These are phyloP conservation scores for Spea hammondii DNA, from an alignment of 2,797 vertebrate species.

Conservation along the genomic window DNA sequence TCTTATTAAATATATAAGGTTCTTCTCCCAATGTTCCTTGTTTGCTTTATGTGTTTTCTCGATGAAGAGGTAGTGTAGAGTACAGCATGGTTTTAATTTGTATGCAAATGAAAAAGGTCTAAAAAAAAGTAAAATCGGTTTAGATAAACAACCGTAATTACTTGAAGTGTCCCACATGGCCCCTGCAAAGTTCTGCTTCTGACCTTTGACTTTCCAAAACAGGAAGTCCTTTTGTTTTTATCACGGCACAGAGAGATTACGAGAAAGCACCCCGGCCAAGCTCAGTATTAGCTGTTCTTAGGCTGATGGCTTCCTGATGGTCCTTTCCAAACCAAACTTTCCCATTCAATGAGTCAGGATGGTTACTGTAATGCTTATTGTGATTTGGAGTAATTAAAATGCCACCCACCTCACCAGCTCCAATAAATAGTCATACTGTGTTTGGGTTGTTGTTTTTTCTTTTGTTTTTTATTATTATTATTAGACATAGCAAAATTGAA, in stretches of 20 bases:
- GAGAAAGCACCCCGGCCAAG: conserved; percentile 28
- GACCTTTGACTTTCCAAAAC: conserved; percentile 45
- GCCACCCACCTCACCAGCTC: neutral
- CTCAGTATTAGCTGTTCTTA: conserved; percentile 34
- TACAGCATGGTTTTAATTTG: conserved; percentile 37
- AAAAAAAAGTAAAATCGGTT: conserved; percentile 4
- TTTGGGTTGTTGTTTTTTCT: too few relatives aligned
- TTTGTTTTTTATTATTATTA: too few relatives aligned
- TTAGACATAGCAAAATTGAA: too few relatives aligned
- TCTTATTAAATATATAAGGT: too few relatives aligned
- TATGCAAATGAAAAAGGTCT: conserved; percentile 1
- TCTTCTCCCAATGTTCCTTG: too few relatives aligned
- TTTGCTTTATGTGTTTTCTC: neutral
- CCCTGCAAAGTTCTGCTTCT: conserved; percentile 30
- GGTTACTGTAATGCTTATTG: neutral
- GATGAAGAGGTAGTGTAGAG: neutral
- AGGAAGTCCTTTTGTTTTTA: conserved; percentile 56
- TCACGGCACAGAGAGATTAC: conserved; percentile 32
- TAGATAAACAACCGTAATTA: conserved; percentile 28
- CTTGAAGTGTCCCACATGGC: conserved; percentile 40
- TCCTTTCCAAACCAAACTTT: neutral
- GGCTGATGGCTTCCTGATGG: conserved; percentile 30
- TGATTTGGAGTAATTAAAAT: neutral
- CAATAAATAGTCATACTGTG: too few relatives aligned
- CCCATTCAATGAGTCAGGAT: neutral